Base-by-base conservation (phyloP, 2,113 vertebrate genomes). In the Paradoxurus hermaphroditus region DNA sequence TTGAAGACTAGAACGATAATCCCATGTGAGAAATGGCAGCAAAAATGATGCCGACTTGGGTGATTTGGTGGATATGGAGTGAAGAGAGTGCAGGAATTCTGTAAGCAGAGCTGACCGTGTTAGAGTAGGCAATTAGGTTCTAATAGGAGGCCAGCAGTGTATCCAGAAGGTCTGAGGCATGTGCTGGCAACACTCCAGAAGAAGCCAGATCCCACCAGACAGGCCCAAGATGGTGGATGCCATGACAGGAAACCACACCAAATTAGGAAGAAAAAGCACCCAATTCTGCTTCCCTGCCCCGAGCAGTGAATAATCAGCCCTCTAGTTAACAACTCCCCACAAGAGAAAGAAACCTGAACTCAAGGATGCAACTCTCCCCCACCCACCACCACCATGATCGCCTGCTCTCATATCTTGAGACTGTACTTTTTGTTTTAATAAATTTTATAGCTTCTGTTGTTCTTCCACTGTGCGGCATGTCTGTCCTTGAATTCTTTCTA, bases 21-120 rank as follows among this genome's bases (percentile, higher is more conserved):
- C 2, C 5, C 44, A 14, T 0, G 4, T 72, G 25, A 29, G 19
- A 25, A 81, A 62, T 3, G 8, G 0, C 7, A n/a, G 11, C 15
- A 7, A 18, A 41, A 39, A 8, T 19, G 19, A 1, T 3, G 4
- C n/a, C 49, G 63, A 4, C 44, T 34, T 65, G 14, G 39, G 14
- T 18, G 11, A 49, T 11, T 34, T 0, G 0, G 36, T 41, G 31
- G 14, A 31, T 53, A 8, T n/a, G 15, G 12, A 93, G 18, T n/a
- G 7, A 29, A 41, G 23, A 21, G 21, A 21, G 3, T 14, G 23
- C 12, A 73, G 12, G 41, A 19, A 36, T 29, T 7, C n/a, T 62
- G 3, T 39, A 68, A 82, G 25, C 12, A 31, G 31, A n/a, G 11
- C 12, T 29, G 63, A 39, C 0, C 0, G 14, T 16, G 73, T 31